Evolutionary conservation across 2,888 invertebrate genomes (phyloP).

Genomic region (Blomia tropicalis): DNA sequence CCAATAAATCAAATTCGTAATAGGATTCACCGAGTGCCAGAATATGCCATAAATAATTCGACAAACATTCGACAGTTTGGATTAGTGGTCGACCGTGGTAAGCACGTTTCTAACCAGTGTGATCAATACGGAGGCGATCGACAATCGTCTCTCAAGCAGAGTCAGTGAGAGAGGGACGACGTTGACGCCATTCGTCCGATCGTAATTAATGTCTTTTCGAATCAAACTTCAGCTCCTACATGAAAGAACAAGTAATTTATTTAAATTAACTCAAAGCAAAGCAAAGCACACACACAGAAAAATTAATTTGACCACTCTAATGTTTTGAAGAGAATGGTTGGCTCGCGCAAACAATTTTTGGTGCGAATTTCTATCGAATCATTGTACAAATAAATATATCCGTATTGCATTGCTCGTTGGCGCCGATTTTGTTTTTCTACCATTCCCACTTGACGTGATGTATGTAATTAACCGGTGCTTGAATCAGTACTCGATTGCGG

Average conservation of each 20-base stretch:
- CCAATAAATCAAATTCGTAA: conserved; percentile 11
- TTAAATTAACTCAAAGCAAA: conserved; percentile 4
- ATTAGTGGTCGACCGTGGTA: conserved; percentile 8
- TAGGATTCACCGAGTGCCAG: not conserved
- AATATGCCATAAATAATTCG: conserved; percentile 13
- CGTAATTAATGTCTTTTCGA: conserved; percentile 12
- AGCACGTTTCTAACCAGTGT: not conserved
- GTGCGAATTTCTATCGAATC: not conserved
- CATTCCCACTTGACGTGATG: not conserved
- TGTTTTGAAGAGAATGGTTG: not conserved
- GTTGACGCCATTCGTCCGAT: not conserved
- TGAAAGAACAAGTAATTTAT: conserved; percentile 7
- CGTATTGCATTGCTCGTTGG: too few species aligned
- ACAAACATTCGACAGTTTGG: conserved; percentile 1
- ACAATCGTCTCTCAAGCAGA: not conserved
- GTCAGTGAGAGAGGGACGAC: not conserved
- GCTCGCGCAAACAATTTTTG: not conserved
- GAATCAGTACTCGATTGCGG: too few species aligned
- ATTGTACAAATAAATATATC: not conserved
- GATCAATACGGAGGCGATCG: conserved; percentile 11
- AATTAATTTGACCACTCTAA: conserved; percentile 4
- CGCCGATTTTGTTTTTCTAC: too few species aligned
- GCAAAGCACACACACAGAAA: not conserved
- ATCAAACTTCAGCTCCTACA: not conserved
- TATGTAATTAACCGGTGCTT: conserved; percentile 8